Conservation (phyloP, 1,140 invertebrate species). For the Ooceraea biroi region DNA sequence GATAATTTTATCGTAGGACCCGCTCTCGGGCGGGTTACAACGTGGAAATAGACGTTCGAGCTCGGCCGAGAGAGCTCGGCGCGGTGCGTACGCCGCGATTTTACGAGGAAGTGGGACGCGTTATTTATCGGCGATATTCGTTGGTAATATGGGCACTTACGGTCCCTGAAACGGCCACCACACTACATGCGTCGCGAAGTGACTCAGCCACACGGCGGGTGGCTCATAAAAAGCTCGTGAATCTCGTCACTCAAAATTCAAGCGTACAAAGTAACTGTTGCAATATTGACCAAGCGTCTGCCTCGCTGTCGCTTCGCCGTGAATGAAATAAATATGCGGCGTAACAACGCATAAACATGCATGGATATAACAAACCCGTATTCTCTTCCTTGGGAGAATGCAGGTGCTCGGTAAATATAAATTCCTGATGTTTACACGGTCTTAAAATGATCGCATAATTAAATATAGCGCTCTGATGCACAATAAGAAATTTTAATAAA, state of each 20-base stretch:
- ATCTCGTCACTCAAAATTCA: conserved; percentile 63
- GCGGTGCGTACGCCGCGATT: conserved; percentile 37
- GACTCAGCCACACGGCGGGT: conserved; percentile 52
- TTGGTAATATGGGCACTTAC: conserved; percentile 64
- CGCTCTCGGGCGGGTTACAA: conserved; percentile 51
- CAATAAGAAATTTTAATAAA: no score
- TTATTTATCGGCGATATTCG: conserved; percentile 71
- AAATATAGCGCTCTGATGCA: no score
- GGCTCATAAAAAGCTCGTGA: conserved; percentile 61
- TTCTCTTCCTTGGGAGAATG: neutral
- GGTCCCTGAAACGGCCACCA: conserved; percentile 53
- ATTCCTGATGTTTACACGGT: neutral
- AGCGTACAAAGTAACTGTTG: conserved; percentile 21
- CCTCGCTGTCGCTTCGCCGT: neutral
- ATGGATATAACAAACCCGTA: conserved; percentile 2
- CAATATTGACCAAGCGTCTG: neutral
- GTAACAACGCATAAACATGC: conserved; percentile 12
- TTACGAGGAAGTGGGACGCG: conserved; percentile 64
- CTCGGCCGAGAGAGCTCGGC: neutral
- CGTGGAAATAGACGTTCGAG: conserved; percentile 52
- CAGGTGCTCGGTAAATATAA: neutral
- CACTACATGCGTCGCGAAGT: conserved; percentile 43
- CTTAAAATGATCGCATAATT: neutral
- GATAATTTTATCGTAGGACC: conserved; percentile 54
- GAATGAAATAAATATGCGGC: conserved; percentile 5